Conservation (phyloP, 2,113 vertebrate genomes). For the Silurus glanis region DNA sequence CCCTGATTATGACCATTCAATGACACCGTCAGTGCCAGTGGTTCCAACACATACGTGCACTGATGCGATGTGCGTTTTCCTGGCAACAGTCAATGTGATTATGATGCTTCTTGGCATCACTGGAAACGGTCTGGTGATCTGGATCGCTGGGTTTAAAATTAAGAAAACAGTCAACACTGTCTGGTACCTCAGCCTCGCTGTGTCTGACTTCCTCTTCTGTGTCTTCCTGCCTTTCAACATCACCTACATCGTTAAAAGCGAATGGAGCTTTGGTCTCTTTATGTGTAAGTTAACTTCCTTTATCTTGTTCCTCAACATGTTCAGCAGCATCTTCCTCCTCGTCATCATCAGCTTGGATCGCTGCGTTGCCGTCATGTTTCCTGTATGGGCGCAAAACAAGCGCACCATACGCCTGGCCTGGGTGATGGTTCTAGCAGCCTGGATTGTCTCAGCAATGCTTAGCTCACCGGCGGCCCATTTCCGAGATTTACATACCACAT, state of each 20-base stretch:
- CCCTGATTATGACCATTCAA: not conserved
- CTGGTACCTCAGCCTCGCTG: constrained; percentile 64
- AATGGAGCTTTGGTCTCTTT: constrained; percentile 83
- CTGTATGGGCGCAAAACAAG: constrained; percentile 91
- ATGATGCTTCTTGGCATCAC: constrained; percentile 81
- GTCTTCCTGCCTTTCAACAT: constrained; percentile 81
- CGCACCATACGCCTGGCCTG: constrained; percentile 75
- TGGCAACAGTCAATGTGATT: constrained; percentile 67
- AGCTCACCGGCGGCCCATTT: constrained; percentile 79
- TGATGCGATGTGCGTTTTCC: constrained; percentile 43
- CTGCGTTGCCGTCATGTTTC: constrained; percentile 83
- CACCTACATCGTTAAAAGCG: constrained; percentile 62
- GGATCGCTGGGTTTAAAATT: constrained; percentile 83
- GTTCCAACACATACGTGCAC: constrained; percentile 23
- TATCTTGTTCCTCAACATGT: constrained; percentile 88
- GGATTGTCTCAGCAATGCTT: constrained; percentile 74
- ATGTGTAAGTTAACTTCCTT: constrained; percentile 86
- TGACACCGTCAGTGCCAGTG: not conserved
- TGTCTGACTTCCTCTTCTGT: constrained; percentile 73
- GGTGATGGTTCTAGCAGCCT: constrained; percentile 65
- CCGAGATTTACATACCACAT: constrained; percentile 63
- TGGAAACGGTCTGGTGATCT: constrained; percentile 87
- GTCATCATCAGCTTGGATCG: constrained; percentile 88
- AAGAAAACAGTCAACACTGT: constrained; percentile 85
- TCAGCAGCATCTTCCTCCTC: constrained; percentile 89